Conservation (phyloP, 2,797 vertebrate genomes). For the Anniella stebbinsi region DNA sequence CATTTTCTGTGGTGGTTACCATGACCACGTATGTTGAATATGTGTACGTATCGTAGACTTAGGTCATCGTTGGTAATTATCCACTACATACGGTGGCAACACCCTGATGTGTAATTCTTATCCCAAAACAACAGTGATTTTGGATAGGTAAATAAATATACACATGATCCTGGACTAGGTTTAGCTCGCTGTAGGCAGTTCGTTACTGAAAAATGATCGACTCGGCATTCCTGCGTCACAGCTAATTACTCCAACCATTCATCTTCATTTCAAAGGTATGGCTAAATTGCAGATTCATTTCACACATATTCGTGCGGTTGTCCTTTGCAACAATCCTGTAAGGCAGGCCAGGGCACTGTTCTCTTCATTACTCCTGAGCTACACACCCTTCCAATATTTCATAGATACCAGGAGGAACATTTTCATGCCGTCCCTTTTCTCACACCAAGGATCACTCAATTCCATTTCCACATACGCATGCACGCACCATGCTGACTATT, state of each 20-base stretch:
- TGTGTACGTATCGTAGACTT: conserved; percentile 29
- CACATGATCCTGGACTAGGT: background rate
- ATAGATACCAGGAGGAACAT: background rate
- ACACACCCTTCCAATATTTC: background rate
- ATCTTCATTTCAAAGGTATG: background rate
- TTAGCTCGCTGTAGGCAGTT: background rate
- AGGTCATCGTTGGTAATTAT: conserved; percentile 30
- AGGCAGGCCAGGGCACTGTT: background rate
- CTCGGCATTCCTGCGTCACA: background rate
- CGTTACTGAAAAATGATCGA: background rate
- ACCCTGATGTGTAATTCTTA: conserved; percentile 16
- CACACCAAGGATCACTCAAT: too few species aligned
- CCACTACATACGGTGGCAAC: background rate
- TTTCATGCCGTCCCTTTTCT: too few species aligned
- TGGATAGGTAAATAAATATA: background rate
- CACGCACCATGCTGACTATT: too few species aligned
- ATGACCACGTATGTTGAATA: conserved; percentile 43
- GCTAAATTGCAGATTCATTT: background rate
- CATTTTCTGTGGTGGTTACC: conserved; percentile 62
- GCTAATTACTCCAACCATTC: background rate
- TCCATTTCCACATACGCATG: too few species aligned
- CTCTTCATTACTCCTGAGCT: background rate
- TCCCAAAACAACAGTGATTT: conserved; percentile 12
- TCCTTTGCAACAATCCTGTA: background rate
- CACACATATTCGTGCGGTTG: background rate